Evolutionary conservation across 2,888 invertebrate genomes (phyloP).

Genomic region (Perizoma affinitatum): DNA sequence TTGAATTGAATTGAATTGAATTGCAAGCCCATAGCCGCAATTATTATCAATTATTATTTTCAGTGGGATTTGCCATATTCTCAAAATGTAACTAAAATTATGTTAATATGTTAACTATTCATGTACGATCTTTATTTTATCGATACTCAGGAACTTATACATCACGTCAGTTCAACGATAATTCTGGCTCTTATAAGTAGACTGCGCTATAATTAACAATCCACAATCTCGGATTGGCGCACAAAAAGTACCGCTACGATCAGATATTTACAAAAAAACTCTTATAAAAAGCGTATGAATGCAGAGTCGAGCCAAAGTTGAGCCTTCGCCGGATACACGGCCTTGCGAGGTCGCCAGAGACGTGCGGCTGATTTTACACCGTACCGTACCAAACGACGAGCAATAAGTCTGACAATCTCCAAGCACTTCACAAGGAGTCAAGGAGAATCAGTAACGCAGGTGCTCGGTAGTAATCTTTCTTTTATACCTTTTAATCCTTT

Average conservation of each 20-base stretch:
- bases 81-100: no score
- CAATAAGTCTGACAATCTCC: no score
- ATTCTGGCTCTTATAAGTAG: slow-evolving; percentile 8
- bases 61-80: no score
- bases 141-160: slow-evolving; percentile 16
- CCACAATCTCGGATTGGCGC: slow-evolving; percentile 21
- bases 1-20: no score
- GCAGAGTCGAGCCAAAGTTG: slow-evolving; percentile 18
- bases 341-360: slow-evolving; percentile 66
- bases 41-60: no score
- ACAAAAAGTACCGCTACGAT: slow-evolving; percentile 50
- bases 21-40: no score
- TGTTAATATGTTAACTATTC: no score
- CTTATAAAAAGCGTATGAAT: slow-evolving; percentile 34
- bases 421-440: no score
- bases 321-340: slow-evolving; percentile 54
- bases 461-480: no score
- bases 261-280: slow-evolving; percentile 44
- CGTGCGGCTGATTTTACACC: slow-evolving; percentile 50
- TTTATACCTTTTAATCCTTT: no score
- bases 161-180: neutral
- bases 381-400: slow-evolving; percentile 19
- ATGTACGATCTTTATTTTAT: no score
- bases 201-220: slow-evolving; percentile 22
- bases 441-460: no score